Conservation (phyloP, 1,140 invertebrate genomes). For the Potamilus streckersoni region DNA sequence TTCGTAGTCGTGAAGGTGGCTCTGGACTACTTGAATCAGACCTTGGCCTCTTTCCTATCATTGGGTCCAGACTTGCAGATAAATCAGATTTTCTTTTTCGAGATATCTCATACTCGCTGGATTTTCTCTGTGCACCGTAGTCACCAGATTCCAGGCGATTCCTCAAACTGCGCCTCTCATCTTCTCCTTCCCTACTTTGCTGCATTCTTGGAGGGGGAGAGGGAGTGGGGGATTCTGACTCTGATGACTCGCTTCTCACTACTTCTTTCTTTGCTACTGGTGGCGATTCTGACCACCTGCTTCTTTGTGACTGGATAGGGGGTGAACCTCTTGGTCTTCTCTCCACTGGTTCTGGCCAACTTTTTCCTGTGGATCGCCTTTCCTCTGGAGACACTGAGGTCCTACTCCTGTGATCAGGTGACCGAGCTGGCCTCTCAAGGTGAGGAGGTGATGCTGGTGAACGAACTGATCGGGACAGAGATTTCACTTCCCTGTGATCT, state of each 20-base stretch:
- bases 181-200: neutral
- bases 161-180: neutral
- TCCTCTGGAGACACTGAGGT: too few relatives aligned
- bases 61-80: slow-evolving; percentile 14
- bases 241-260: slow-evolving; percentile 8
- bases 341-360: neutral
- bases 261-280: too few relatives aligned
- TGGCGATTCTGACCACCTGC: too few relatives aligned
- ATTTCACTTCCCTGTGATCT: too few relatives aligned
- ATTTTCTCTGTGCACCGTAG: neutral
- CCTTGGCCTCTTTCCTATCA: slow-evolving; percentile 11
- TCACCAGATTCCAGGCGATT: too few relatives aligned
- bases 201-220: neutral
- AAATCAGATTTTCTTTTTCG: slow-evolving; percentile 4
- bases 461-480: too few relatives aligned
- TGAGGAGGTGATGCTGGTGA: too few relatives aligned
- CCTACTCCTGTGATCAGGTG: too few relatives aligned
- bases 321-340: neutral
- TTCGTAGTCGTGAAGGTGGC: neutral
- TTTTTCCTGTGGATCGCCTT: neutral
- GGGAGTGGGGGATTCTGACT: neutral
- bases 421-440: too few relatives aligned
- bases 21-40: slow-evolving; percentile 13
- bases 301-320: too few relatives aligned
- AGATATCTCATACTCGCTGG: slow-evolving; percentile 9